A percentile compares a stretch with the other conserved stretches of the same genome.
Evolutionary conservation across 2,113 vertebrate species (phyloP).

Genomic region (Mystacornis crossleyi): DNA sequence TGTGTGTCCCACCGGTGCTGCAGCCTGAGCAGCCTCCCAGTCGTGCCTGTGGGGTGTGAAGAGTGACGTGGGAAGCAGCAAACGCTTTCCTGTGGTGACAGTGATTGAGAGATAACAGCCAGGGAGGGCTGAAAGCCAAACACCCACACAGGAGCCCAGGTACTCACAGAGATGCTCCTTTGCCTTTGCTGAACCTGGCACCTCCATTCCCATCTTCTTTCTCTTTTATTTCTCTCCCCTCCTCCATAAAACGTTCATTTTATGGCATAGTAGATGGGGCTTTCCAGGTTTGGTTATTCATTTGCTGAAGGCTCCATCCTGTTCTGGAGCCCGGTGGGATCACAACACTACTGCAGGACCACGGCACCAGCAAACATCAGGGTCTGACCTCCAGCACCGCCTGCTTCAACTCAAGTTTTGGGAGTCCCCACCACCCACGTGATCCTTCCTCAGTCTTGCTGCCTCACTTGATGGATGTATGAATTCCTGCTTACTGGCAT

Average conservation of each 20-base stretch:
- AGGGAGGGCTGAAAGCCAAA: background rate
- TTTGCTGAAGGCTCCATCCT: background rate
- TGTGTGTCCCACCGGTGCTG: background rate
- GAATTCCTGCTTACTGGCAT: background rate
- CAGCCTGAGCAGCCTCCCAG: background rate
- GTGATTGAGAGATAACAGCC: conserved; percentile 5
- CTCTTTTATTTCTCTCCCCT: background rate
- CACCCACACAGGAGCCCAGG: background rate
- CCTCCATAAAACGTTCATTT: background rate
- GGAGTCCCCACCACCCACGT: background rate
- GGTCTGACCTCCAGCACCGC: background rate
- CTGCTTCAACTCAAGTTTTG: background rate
- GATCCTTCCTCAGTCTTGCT: background rate
- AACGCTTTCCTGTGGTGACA: conserved; percentile 36
- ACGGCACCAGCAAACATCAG: background rate
- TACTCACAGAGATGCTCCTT: background rate
- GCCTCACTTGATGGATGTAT: background rate
- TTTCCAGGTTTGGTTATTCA: background rate
- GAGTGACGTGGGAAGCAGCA: conserved; percentile 27
- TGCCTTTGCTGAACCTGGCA: background rate
- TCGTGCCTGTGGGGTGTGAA: background rate
- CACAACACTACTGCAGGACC: background rate
- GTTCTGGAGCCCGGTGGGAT: background rate
- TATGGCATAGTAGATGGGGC: background rate
- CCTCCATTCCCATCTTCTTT: background rate